These are phyloP conservation scores for Noctuana brunneofusca DNA, from an alignment of 2,888 invertebrate species.

Conservation along the genomic window DNA sequence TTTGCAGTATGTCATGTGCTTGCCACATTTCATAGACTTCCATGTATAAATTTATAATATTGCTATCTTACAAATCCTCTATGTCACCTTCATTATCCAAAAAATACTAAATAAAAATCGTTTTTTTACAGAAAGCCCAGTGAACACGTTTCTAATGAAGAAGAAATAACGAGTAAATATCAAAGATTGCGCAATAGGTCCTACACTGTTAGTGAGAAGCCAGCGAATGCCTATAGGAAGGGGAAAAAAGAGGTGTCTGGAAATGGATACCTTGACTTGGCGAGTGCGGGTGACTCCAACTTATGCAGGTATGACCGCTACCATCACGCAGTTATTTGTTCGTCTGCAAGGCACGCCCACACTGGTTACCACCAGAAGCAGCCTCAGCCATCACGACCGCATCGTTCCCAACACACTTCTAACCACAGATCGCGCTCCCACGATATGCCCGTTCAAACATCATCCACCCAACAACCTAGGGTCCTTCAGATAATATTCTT, in stretches of 20 bases:
- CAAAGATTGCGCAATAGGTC: constrained; percentile 77
- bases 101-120: neutral
- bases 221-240: constrained; percentile 68
- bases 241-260: constrained; percentile 63
- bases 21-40: too few species aligned
- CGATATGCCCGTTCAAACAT: constrained; percentile 56
- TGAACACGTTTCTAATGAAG: constrained; percentile 66
- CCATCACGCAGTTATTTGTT: constrained; percentile 85
- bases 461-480: constrained; percentile 63
- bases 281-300: constrained; percentile 83
- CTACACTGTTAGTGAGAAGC: constrained; percentile 78
- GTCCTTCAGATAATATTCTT: constrained; percentile 79
- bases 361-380: constrained; percentile 76
- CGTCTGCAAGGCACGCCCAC: constrained; percentile 75
- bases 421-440: constrained; percentile 66
- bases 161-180: constrained; percentile 66
- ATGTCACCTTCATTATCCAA: neutral
- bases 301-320: constrained; percentile 83
- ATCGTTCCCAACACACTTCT: constrained; percentile 50
- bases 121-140: constrained; percentile 81
- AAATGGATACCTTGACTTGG: constrained; percentile 84
- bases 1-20: too few species aligned
- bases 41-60: too few species aligned
- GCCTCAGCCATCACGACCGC: constrained; percentile 49
- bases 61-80: too few species aligned